Evolutionary conservation across 2,888 invertebrate species (phyloP).

Genomic region (Chaetogeoica ovagalla): DNA sequence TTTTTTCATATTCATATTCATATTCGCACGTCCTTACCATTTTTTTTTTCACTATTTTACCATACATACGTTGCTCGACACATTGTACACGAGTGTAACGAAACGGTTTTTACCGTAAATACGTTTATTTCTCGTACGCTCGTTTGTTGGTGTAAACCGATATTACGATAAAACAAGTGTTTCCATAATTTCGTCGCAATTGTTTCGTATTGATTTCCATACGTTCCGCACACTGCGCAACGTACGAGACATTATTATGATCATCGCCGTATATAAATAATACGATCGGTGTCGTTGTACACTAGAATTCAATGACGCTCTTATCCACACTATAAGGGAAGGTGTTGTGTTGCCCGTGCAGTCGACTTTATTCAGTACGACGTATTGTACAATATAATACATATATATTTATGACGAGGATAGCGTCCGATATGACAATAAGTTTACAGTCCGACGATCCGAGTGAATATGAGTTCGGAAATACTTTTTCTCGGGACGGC

Average conservation of each 20-base stretch:
- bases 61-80: too few species aligned
- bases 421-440: slow-evolving; percentile 33
- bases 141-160: background rate
- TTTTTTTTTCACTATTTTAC: too few species aligned
- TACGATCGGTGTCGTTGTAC: background rate
- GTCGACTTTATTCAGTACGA: background rate
- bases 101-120: too few species aligned
- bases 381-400: background rate
- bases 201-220: too few species aligned
- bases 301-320: background rate
- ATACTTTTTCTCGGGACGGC: slow-evolving; percentile 14
- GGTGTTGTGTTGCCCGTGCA: background rate
- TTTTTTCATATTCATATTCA: too few species aligned
- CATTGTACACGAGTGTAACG: too few species aligned
- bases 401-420: background rate
- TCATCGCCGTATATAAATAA: background rate
- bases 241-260: too few species aligned
- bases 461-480: slow-evolving; percentile 34
- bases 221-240: background rate
- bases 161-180: too few species aligned
- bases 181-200: too few species aligned
- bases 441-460: slow-evolving; percentile 33
- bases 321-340: background rate
- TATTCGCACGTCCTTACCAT: too few species aligned
- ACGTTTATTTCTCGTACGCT: background rate